Base-by-base conservation (phyloP, 2,113 vertebrate species). In the Oncorhynchus tshawytscha region DNA sequence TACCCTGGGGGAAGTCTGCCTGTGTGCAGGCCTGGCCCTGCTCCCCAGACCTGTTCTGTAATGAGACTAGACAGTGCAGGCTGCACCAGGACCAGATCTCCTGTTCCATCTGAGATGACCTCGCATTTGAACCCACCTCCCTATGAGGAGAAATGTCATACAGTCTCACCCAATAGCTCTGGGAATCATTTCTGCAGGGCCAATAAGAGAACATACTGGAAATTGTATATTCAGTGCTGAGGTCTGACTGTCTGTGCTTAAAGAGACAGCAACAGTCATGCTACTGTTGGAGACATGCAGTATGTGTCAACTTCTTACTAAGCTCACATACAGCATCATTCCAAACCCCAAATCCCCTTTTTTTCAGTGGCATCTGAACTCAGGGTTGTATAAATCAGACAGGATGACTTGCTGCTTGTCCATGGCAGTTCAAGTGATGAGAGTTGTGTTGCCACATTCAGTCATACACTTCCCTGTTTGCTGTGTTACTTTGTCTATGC, bases 361-460 rank as follows among this genome's bases (percentile, higher is more conserved):
- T 15, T 54, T 54, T 54, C 51, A 54, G 51, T 45, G 51, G 51
- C 54, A 16, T 62, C 15, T 27, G 29, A 13, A n/a, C 66, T n/a
- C 18, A 45, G 11, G 9, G 74, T 74, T 81, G 81, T 57, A 4
- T 57, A 16, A 62, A 54, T 54, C 84, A 80, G 85, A 92, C 89
- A 81, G 86, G 77, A 88, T 74, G 90, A 88, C 81, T 79, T 82
- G 81, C 89, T 91, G 89, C 88, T 83, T 78, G 77, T 86, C 80
- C 73, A 73, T 72, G 76, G 68, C 92, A 94, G 92, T 85, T 87
- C 90, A 88, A 87, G 85, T 89, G 83, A 81, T 91, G 85, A 86
- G 86, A 85, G 90, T 90, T 3, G 22, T 84, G 82, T 93, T 90
- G 92, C 92, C 92, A 89, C 92, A 84, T 87, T 85, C 75, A 81